A percentile compares a stretch with the other conserved stretches of the same genome.
Evolutionary conservation across 2,888 invertebrate genomes (phyloP).

Genomic region (Epistrophe eligans): DNA sequence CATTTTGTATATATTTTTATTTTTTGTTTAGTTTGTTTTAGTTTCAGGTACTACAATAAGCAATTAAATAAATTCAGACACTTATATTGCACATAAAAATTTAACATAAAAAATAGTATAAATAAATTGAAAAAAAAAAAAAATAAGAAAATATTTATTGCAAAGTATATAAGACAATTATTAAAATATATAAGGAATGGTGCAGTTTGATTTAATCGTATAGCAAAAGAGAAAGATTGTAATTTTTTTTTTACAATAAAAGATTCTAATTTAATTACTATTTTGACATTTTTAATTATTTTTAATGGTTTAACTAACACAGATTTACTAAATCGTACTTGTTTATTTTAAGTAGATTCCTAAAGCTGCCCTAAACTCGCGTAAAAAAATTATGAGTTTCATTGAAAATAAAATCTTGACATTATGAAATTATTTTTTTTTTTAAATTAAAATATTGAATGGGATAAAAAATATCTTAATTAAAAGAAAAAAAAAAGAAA

Average conservation of each 20-base stretch:
- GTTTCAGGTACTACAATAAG: slow-evolving; percentile 73
- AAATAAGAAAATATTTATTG: slow-evolving; percentile 21
- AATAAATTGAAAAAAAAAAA: not conserved
- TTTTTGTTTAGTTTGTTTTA: slow-evolving; percentile 31
- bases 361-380: too few relatives aligned
- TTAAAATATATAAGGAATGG: slow-evolving; percentile 45
- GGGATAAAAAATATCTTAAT: too few relatives aligned
- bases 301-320: not conserved
- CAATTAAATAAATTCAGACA: slow-evolving; percentile 62
- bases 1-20: slow-evolving; percentile 21
- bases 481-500: too few relatives aligned
- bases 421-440: too few relatives aligned
- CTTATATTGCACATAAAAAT: slow-evolving; percentile 65
- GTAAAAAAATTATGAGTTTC: too few relatives aligned
- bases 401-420: too few relatives aligned
- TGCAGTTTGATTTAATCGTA: slow-evolving; percentile 35
- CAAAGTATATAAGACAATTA: slow-evolving; percentile 44
- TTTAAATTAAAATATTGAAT: too few relatives aligned
- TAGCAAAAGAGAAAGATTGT: not conserved
- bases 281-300: not conserved
- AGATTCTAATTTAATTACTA: not conserved
- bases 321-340: not conserved
- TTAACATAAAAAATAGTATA: slow-evolving; percentile 33
- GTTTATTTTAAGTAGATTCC: too few relatives aligned
- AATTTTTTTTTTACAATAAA: not conserved